Evolutionary conservation across 2,797 vertebrate species (phyloP).

Genomic region (Anguilla marmorata): DNA sequence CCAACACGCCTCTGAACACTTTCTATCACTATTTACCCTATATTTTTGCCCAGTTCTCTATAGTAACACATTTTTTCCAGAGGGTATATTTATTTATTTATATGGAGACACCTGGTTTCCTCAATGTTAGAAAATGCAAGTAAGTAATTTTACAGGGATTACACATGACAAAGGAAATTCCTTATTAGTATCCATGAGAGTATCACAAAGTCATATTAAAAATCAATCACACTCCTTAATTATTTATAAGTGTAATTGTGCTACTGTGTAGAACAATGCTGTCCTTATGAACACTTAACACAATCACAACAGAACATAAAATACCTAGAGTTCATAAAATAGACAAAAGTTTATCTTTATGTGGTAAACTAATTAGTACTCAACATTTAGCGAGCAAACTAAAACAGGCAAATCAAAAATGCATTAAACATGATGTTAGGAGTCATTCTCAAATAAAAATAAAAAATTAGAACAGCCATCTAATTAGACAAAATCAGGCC

Average conservation of each 20-base stretch:
- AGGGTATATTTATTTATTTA: neutral
- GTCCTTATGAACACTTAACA: neutral
- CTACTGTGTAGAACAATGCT: neutral
- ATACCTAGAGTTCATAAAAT: neutral
- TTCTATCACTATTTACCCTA: neutral
- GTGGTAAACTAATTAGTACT: neutral
- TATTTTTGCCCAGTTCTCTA: neutral
- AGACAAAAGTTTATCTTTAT: neutral
- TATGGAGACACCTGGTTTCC: neutral
- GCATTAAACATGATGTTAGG: neutral
- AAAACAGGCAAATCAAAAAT: neutral
- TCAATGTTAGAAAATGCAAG: neutral
- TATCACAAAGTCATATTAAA: neutral
- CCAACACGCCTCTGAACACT: neutral
- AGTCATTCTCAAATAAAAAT: neutral
- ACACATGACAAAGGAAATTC: neutral
- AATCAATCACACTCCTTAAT: neutral
- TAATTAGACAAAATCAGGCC: conserved; percentile 31
- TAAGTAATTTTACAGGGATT: neutral
- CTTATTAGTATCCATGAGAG: neutral
- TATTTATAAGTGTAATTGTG: neutral
- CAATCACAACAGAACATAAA: neutral
- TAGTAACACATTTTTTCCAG: neutral
- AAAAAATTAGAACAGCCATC: conserved; percentile 30
- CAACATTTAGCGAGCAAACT: too few species aligned